phyloP scores from a whole-genome alignment of 2,113 vertebrate genomes.

The Rhinopomastus cyanomelas region DNA sequence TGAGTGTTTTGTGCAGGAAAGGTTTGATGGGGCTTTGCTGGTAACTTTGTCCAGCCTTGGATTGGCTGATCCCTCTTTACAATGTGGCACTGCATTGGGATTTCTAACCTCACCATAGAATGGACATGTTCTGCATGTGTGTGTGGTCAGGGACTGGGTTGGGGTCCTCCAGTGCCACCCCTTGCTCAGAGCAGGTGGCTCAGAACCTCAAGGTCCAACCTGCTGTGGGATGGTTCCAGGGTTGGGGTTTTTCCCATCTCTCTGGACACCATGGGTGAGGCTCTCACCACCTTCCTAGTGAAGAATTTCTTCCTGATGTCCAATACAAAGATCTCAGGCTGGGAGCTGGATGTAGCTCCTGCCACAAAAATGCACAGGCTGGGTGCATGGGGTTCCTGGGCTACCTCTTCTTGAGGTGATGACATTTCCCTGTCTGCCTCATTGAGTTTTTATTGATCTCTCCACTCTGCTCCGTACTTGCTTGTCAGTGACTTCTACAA shows the following conservation, averaged over 20 bases:
- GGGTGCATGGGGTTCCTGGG: not conserved
- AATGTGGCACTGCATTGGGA: too few species aligned
- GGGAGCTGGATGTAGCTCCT: accelerated
- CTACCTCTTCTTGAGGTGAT: not conserved
- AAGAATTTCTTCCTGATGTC: too few species aligned
- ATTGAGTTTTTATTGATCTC: constrained; percentile 18
- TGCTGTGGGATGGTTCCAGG: not conserved
- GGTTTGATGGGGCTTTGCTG: not conserved
- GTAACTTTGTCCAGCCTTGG: not conserved
- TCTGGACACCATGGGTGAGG: not conserved
- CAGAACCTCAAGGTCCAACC: not conserved
- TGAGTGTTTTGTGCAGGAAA: not conserved
- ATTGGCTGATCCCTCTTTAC: too few species aligned
- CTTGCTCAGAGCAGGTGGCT: not conserved
- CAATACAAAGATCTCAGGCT: too few species aligned
- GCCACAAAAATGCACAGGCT: accelerated
- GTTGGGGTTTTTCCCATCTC: not conserved
- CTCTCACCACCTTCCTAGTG: not conserved
- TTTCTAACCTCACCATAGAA: not conserved
- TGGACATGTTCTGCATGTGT: not conserved
- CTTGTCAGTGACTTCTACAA: not conserved
- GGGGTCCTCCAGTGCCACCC: too few species aligned
- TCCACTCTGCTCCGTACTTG: not conserved
- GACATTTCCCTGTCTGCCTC: constrained; percentile 10
- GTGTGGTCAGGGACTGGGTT: not conserved